phyloP scores from a whole-genome alignment of 2,113 vertebrate genomes.

The Menura novaehollandiae region DNA sequence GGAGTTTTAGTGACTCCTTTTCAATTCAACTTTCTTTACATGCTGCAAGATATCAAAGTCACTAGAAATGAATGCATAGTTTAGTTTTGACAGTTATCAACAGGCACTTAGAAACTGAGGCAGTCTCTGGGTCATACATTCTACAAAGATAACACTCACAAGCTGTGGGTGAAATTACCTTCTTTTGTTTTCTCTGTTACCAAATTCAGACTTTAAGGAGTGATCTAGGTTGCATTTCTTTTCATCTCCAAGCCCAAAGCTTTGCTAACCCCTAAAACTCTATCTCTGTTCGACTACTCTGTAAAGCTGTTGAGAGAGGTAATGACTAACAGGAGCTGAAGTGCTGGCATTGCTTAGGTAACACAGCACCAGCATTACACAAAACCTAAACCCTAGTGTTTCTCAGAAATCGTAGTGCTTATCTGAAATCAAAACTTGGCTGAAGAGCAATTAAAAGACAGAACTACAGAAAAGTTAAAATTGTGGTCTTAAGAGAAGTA shows the following conservation, averaged over 20 bases:
- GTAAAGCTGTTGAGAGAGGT: background rate
- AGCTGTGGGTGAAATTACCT: background rate
- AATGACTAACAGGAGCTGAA: background rate
- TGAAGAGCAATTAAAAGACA: background rate
- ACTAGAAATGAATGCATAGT: background rate
- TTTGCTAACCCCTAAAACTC: background rate
- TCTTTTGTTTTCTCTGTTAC: background rate
- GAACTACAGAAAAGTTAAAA: background rate
- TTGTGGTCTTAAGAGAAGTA: background rate
- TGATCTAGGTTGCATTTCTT: background rate
- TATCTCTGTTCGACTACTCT: background rate
- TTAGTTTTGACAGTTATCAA: background rate
- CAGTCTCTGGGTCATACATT: background rate
- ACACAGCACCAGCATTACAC: background rate
- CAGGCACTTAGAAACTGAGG: background rate
- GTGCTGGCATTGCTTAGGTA: background rate
- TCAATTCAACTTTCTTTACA: background rate
- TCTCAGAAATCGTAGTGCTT: background rate
- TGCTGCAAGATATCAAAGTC: background rate
- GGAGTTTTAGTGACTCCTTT: background rate
- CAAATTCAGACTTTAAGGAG: background rate
- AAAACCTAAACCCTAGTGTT: background rate
- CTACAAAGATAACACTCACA: background rate
- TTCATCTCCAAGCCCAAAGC: background rate
- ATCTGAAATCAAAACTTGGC: background rate